Base-by-base conservation (phyloP, 2,888 invertebrate genomes). In the Epistrophe grossulariae region DNA sequence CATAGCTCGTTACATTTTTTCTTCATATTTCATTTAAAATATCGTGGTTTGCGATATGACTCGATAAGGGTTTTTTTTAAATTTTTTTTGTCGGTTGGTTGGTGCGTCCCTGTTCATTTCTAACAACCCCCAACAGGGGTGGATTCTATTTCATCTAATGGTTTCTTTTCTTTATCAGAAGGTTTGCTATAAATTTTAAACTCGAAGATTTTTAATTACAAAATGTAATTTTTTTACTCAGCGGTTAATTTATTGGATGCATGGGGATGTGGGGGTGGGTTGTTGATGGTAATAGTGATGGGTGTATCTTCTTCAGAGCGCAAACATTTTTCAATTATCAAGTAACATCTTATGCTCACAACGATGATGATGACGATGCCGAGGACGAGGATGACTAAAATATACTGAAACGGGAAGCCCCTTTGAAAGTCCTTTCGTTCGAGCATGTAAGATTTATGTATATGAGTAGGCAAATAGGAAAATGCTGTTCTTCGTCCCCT, bases 1-100 rank as follows among this genome's bases (percentile, higher is more conserved):
- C 89, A 89, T 89, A 89, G 89, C 89, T 89, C 89, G 89, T 89
- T 89, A 89, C 89, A 89, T 89, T 89, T 89, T 89, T 89, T 89
- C 71, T 79, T 87, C 85, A 87, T 87, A 87, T 87, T 87, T 87
- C 85, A 87, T 87, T 82, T 79, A 87, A 87, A 87, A 79, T 79
- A 81, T 87, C 85, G 82, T 74, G 85, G 85, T 87, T 87, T 87
- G 85, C 82, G 85, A 87, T 87, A 87, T 59, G 79, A 87, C 79
- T 87, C 82, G 82, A 85, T 82, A 82, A 82, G 82, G 74, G 73
- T 79, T 80, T 66, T 19, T 70, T 35, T 11, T 31, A 17, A 17
- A 59, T 57, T 71, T 59, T 71, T 62, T 72, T 48, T 60, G 31
- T 57, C 19, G 45, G 45, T 78, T 52, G 15, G 57, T 66, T 64